phyloP scores from a whole-genome alignment of 2,113 vertebrate species.

The Callorhinus ursinus region DNA sequence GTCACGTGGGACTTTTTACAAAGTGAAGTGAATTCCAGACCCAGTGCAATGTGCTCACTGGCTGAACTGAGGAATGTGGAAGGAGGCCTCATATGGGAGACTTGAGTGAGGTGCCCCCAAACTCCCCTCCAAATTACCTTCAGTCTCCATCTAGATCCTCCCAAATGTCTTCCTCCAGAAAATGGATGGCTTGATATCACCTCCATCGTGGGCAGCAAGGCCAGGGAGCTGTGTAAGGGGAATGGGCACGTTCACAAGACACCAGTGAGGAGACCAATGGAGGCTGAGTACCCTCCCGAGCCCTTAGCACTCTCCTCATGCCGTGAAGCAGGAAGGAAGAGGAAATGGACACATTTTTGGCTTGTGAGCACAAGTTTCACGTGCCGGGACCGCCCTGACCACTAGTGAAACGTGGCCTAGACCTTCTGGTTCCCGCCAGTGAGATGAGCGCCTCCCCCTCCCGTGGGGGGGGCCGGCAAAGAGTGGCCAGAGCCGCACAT shows the following conservation, averaged over 20 bases:
- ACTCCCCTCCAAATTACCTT: not conserved
- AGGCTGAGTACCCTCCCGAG: not conserved
- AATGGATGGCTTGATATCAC: not conserved
- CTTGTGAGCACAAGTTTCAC: not conserved
- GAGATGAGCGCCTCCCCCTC: too few relatives aligned
- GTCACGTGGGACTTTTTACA: not conserved
- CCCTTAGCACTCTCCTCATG: not conserved
- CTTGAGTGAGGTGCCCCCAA: not conserved
- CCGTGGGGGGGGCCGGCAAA: not conserved
- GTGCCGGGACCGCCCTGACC: rapidly evolving
- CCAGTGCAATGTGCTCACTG: not conserved
- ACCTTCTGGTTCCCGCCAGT: not conserved
- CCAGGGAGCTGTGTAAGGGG: not conserved
- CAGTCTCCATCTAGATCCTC: not conserved
- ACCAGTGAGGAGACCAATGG: not conserved
- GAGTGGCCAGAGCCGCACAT: rapidly evolving
- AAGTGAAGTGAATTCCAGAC: not conserved
- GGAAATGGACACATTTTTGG: not conserved
- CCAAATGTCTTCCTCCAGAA: not conserved
- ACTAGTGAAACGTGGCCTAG: not conserved
- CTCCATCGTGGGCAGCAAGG: not conserved
- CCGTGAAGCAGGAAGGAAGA: not conserved
- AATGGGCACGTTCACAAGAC: not conserved
- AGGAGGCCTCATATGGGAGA: not conserved
- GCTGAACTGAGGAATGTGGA: not conserved